Conservation (phyloP, 2,797 vertebrate species). For the Dendrocincla tyrannina region DNA sequence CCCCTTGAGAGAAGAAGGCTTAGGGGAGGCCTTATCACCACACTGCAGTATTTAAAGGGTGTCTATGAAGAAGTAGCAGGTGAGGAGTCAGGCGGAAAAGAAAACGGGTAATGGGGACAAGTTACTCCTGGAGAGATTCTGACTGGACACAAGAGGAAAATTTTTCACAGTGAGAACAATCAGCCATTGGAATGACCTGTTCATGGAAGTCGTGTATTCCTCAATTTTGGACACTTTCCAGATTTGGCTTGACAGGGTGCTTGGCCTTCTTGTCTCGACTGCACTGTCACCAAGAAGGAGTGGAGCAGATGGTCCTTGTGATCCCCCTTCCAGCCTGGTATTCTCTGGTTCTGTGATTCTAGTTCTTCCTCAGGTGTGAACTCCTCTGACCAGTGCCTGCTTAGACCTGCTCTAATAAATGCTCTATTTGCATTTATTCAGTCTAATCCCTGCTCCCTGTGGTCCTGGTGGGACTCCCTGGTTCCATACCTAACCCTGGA, state of each 20-base stretch:
- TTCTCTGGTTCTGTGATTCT: not conserved
- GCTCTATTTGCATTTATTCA: not conserved
- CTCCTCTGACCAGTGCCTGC: not conserved
- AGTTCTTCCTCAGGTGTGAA: not conserved
- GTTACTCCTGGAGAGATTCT: not conserved
- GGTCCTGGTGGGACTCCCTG: not conserved
- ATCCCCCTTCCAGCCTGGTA: not conserved
- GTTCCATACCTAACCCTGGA: not conserved
- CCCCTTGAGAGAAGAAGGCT: not conserved
- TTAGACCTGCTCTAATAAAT: not conserved
- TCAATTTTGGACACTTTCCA: not conserved
- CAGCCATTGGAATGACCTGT: not conserved
- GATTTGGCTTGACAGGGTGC: too few species aligned
- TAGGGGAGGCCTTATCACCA: not conserved
- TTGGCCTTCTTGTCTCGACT: not conserved
- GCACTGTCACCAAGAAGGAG: not conserved
- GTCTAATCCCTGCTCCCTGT: not conserved
- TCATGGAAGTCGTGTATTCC: not conserved
- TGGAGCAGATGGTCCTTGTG: not conserved
- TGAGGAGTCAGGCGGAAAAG: not conserved
- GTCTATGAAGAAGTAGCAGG: not conserved
- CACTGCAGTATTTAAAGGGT: not conserved
- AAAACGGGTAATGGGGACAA: not conserved
- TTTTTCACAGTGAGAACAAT: not conserved
- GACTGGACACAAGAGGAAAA: not conserved